Evolutionary conservation across 92 coral and sea anemone species (phyloP), one percentile per base, ranked within the genome.

Genomic region (Ricordea florida): DNA sequence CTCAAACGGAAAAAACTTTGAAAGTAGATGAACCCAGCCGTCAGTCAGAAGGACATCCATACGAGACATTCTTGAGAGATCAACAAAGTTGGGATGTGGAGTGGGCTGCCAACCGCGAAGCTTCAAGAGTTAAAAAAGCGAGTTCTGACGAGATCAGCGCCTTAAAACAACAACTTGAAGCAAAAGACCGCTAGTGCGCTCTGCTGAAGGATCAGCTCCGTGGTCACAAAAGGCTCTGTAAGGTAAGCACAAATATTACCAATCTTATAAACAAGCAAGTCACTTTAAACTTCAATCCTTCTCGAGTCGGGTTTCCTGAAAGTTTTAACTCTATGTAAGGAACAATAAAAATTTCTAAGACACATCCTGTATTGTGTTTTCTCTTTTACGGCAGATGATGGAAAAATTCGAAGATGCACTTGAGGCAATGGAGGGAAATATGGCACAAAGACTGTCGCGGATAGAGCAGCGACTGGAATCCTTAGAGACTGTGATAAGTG

Each of bases 401-500:
- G 67, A 61, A 10, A 61, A 61, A 61, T 61, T 61, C 67, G 49
- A 61, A 36, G 67, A 61, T 34, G 21, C 4, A 47, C 50, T 61
- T 61, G 33, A 36, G 11, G 37, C 67, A 1, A 36, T 58, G 18
- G 22, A 37, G 41, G 49, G 41, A 37, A 61, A 61, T 34, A 61
- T 61, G 67, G 49, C 14, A 23, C 67, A 21, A 20, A 61, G 68
- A 61, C 41, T 61, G 68, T 61, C 24, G 24, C 50, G 34, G 50
- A 61, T 59, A 2, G 46, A 59, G 47, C 66, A 59, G 66, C 64
- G 66, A 47, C 25, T 59, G 37, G 47, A 59, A 59, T 59, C 66
- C 46, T 34, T 59, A 59, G 66, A 59, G 66, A 59, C 66, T 59
- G 66, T 8, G 66, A 47, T 59, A 59, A 59, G 66, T 59, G 66